Percentiles rank a stretch among this genome's conserved stretches.
These are phyloP conservation scores for Trichoplusia ni DNA, from an alignment of 1,140 invertebrate genomes.

Conservation along the genomic window DNA sequence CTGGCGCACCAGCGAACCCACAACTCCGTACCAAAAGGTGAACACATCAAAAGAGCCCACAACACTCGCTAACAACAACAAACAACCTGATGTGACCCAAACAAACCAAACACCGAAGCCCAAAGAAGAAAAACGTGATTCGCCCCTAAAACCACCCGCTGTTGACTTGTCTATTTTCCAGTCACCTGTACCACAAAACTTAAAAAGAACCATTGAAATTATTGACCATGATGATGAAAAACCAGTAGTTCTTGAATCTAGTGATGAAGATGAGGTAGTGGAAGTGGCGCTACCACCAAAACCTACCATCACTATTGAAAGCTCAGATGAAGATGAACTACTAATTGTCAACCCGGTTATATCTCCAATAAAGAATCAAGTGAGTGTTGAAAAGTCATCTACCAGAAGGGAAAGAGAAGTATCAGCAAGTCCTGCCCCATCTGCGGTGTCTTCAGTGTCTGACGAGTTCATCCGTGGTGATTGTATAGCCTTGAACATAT, in stretches of 20 bases:
- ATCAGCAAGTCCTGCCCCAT: slow-evolving; percentile 74
- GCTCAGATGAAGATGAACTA: slow-evolving; percentile 78
- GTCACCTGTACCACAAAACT: slow-evolving; percentile 55
- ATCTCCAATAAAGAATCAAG: slow-evolving; percentile 32
- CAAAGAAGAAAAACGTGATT: slow-evolving; percentile 47
- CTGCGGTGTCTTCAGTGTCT: slow-evolving; percentile 77
- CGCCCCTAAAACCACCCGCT: slow-evolving; percentile 23
- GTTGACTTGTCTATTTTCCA: slow-evolving; percentile 62
- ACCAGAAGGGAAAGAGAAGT: slow-evolving; percentile 51
- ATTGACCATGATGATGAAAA: slow-evolving; percentile 58
- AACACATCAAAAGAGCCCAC: slow-evolving; percentile 50
- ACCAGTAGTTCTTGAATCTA: slow-evolving; percentile 61
- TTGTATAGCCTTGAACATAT: slow-evolving; percentile 77
- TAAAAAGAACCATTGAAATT: slow-evolving; percentile 66
- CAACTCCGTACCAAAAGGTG: slow-evolving; percentile 50
- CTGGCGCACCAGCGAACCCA: slow-evolving; percentile 57
- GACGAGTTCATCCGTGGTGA: slow-evolving; percentile 79
- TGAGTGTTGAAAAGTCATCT: slow-evolving; percentile 34
- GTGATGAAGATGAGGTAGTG: slow-evolving; percentile 79
- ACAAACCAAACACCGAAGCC: slow-evolving; percentile 45
- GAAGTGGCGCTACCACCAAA: slow-evolving; percentile 72
- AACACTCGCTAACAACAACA: slow-evolving; percentile 29
- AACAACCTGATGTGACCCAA: slow-evolving; percentile 25
- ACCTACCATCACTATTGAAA: slow-evolving; percentile 77
- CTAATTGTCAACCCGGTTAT: slow-evolving; percentile 23